Base-by-base conservation (phyloP, 1,140 invertebrate species). In the Drosophila rhopaloa region DNA sequence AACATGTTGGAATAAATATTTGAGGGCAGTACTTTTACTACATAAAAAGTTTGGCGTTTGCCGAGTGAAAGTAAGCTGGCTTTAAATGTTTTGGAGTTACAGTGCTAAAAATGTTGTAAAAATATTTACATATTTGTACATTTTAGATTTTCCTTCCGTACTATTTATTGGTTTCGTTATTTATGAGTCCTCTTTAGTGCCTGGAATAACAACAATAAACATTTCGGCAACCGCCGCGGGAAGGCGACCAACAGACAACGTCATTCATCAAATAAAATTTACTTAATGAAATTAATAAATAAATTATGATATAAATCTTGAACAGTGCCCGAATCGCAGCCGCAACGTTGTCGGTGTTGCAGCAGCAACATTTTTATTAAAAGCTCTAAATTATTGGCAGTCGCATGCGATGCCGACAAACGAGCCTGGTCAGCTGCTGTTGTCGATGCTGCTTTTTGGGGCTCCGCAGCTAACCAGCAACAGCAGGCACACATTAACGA, bases 201-300 rank as follows among this genome's bases (percentile, higher is more conserved):
- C 61, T 54, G 73, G 58, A 77, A 63, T 40, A 80, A 54, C 74
- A 72, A 75, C 63, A 89, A 89, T 86, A 86, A 77, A 85, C 62
- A 53, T 76, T 73, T 84, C 57, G 68, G 66, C 73, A 73, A 76
- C 51, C 44, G 55, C 59, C 48, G 57, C 53, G 54, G 70, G 44
- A 76, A 61, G 57, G 59, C 68, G 81, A 55, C 40, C 48, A 46
- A 77, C 73, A 72, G 72, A 88, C 83, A 86, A 73, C 80, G 71
- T 82, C 83, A 89, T 88, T 72, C 72, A 88, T 88, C 83, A 88
- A 77, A 77, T 68, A 35, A 84, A 89, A 88, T 88, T 88, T 88
- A 89, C 84, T 88, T 88, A 88, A 88, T 88, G 83, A 88, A 88
- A 88, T 88, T 88, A 88, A 88, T 88, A 88, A 88, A 88, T 88